A percentile compares a stretch with the other conserved stretches of the same genome.
Conservation (phyloP, 2,888 invertebrate species). For the Chrysolina oricalcia region DNA sequence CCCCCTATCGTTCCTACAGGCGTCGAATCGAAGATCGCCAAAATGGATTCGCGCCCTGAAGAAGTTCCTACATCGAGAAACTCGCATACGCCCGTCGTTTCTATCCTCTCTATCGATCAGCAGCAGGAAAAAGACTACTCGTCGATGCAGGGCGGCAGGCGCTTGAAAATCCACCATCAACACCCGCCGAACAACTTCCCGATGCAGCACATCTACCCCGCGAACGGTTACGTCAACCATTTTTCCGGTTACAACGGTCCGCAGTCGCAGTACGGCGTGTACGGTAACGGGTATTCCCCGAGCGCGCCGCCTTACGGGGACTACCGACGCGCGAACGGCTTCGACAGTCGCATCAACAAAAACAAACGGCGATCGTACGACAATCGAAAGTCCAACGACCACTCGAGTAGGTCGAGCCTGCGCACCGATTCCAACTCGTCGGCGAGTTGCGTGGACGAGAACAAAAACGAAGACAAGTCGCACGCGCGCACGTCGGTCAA, state of each 20-base stretch:
- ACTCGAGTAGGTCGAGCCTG: conserved; percentile 60
- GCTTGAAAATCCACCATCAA: conserved; percentile 56
- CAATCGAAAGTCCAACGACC: conserved; percentile 50
- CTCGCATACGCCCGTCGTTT: conserved; percentile 69
- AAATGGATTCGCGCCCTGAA: conserved; percentile 16
- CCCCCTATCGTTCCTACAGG: conserved; percentile 31
- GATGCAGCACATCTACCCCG: conserved; percentile 28
- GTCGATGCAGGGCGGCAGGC: conserved; percentile 69
- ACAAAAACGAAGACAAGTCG: conserved; percentile 50
- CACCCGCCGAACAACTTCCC: conserved; percentile 28
- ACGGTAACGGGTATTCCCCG: conserved; percentile 6
- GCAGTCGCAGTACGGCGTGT: conserved; percentile 26
- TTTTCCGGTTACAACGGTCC: conserved; percentile 34
- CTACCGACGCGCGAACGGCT: conserved; percentile 44
- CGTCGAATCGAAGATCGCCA: conserved; percentile 33
- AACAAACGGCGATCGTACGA: conserved; percentile 36
- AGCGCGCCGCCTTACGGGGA: conserved; percentile 32
- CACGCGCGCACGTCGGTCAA: conserved; percentile 43
- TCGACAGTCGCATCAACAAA: conserved; percentile 37
- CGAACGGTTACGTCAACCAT: conserved; percentile 45
- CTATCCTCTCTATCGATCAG: conserved; percentile 67
- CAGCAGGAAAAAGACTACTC: conserved; percentile 69
- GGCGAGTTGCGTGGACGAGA: conserved; percentile 60
- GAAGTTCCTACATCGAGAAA: conserved; percentile 54
- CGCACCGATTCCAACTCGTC: conserved; percentile 66